Evolutionary conservation across 2,797 vertebrate species (phyloP), one percentile per base, ranked within the genome.

Genomic region (Toxotes lorentzi): DNA sequence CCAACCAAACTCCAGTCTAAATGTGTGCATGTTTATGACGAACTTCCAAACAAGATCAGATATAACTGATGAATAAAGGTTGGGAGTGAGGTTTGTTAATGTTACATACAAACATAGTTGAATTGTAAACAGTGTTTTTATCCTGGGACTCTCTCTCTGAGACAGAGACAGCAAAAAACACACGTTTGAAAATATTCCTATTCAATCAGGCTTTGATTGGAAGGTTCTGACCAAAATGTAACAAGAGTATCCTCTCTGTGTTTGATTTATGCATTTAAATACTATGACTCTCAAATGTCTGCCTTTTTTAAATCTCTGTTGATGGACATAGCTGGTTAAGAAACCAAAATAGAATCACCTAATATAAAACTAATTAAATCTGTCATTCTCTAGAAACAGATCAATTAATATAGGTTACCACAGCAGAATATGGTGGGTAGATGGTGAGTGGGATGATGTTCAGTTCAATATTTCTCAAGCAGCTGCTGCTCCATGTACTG

Each of bases 381-480:
- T 11, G 17, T 73, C 54, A 17, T 69, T 77, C 61, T 65, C 16
- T 11, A 24, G 27, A 43, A 73, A 67, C 9, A 64, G 66, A 60
- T 10, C 21, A 17, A 24, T 27, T 27, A 13, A 8, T 35, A 38
- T 41, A 5, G 48, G 34, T 21, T 34, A 23, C 19, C 30, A 2
- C 23, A 24, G 64, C 51, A 34, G 72, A 51, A 51, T 23, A 38
- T 24, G 21, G 65, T 79, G 73, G 77, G 73, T 51, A 63, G 78
- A 73, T 63, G 40, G 47, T 38, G 34, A 70, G 67, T 72, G 73
- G 76, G 60, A 82, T 43, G 74, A 77, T 7, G 45, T 43, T 81
- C 38, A 59, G 68, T 69, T 76, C 72, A 62, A 54, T 81, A 83
- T 86, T 79, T 84, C 57, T 76, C 54, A 76, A 83, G 70, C 88